phyloP scores from a whole-genome alignment of 1,140 invertebrate genomes.

The Ganaspis sp. region DNA sequence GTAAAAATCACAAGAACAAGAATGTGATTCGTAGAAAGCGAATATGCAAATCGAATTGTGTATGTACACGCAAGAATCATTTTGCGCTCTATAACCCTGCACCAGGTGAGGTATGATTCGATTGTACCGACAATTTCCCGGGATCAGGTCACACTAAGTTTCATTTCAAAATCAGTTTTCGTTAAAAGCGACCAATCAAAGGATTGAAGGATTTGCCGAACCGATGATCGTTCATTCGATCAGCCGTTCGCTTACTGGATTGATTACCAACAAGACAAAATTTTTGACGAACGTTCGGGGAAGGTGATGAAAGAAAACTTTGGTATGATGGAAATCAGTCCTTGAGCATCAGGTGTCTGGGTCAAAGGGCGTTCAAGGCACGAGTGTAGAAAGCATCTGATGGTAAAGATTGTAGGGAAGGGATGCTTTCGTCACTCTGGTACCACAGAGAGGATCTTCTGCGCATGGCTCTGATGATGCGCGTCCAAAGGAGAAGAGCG shows the following conservation, averaged over 20 bases:
- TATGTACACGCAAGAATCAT: neutral
- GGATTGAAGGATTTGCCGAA: neutral
- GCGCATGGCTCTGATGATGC: neutral
- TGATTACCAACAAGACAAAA: neutral
- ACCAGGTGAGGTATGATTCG: constrained; percentile 18
- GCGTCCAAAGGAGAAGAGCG: neutral
- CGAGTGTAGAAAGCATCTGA: neutral
- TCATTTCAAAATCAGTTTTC: neutral
- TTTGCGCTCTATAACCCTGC: neutral
- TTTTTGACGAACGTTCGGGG: neutral
- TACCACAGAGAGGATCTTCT: too few species aligned
- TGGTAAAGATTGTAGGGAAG: neutral
- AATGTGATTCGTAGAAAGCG: constrained; percentile 48
- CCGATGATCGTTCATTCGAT: constrained; percentile 1
- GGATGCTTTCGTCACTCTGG: neutral
- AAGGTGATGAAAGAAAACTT: neutral
- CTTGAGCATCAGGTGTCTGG: neutral
- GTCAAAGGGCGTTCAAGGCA: neutral
- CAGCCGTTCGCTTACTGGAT: neutral
- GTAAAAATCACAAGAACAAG: constrained; percentile 50
- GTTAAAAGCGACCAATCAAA: neutral
- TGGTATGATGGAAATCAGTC: neutral
- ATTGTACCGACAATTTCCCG: constrained; percentile 12
- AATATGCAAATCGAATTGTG: constrained; percentile 50
- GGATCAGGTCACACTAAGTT: constrained; percentile 11